phyloP scores from a whole-genome alignment of 23 tunicate species.

The Aplidium turbinatum region DNA sequence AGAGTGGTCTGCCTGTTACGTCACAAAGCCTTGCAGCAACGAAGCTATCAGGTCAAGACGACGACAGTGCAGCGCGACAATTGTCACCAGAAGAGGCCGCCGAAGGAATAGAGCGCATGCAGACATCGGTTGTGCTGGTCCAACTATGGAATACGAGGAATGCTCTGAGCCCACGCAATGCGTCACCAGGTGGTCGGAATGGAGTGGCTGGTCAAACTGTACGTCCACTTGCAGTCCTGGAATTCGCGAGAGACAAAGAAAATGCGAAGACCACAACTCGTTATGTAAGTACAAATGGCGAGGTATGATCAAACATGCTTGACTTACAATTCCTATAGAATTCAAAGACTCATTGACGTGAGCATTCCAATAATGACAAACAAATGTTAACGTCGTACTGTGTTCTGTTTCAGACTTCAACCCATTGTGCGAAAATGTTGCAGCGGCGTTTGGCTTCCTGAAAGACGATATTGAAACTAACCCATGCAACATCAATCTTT shows the following conservation, averaged over 20 bases:
- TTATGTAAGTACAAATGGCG: neutral
- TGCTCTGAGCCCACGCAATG: constrained; percentile 14
- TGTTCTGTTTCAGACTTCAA: neutral
- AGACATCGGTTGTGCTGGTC: neutral
- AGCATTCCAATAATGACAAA: neutral
- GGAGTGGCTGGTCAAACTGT: constrained; percentile 17
- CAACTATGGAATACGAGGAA: too few species aligned
- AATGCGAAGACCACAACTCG: constrained; percentile 1
- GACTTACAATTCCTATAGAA: neutral
- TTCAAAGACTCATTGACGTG: neutral
- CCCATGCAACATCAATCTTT: constrained; percentile 19
- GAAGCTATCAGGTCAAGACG: neutral
- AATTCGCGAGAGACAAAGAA: neutral
- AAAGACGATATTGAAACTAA: constrained; percentile 4
- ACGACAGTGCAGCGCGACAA: neutral
- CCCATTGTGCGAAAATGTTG: neutral
- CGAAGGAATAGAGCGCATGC: neutral
- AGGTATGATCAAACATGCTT: neutral
- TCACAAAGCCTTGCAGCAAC: constrained; percentile 3
- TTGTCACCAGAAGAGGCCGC: too few species aligned
- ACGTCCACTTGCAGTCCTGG: neutral
- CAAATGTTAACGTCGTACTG: neutral
- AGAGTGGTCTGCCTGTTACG: constrained; percentile 18
- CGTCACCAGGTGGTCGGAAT: constrained; percentile 16
- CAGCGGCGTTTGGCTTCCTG: neutral